These are phyloP conservation scores for Corythoichthys intestinalis DNA, from an alignment of 2,113 vertebrate species.

Conservation along the genomic window DNA sequence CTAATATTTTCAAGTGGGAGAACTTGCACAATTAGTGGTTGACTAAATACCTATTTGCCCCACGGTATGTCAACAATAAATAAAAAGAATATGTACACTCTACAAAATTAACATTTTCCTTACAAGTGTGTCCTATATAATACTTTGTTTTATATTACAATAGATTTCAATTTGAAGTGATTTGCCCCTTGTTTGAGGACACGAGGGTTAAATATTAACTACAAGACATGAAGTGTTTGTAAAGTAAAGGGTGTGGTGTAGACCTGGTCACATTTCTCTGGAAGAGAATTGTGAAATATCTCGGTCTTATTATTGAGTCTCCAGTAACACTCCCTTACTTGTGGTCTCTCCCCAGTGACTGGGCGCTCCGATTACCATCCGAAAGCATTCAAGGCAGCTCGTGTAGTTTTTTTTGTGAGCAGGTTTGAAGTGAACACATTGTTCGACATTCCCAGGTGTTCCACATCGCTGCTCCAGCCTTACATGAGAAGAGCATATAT, in stretches of 20 bases:
- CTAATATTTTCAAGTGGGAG: too few relatives aligned
- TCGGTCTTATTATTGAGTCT: background rate
- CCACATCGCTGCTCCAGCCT: background rate
- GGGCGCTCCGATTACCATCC: constrained; percentile 35
- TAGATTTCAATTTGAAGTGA: too few relatives aligned
- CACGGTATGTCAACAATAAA: too few relatives aligned
- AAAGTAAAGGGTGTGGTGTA: background rate
- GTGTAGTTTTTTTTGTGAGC: constrained; percentile 36
- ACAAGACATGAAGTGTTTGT: constrained; percentile 29
- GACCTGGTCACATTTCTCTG: background rate
- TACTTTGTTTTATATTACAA: too few relatives aligned
- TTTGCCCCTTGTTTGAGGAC: too few relatives aligned
- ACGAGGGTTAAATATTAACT: constrained; percentile 45
- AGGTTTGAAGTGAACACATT: constrained; percentile 45
- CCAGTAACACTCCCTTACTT: constrained; percentile 1
- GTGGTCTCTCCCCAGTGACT: background rate
- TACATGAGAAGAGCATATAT: constrained; percentile 2
- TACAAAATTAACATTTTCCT: too few relatives aligned
- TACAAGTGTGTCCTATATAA: too few relatives aligned
- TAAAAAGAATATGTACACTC: too few relatives aligned
- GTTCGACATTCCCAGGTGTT: constrained; percentile 18
- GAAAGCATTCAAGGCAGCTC: constrained; percentile 24
- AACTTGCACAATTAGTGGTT: too few relatives aligned
- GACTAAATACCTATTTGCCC: too few relatives aligned
- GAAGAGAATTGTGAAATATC: background rate